These are phyloP conservation scores for Etheostoma spectabile DNA, from an alignment of 2,113 vertebrate genomes.

Conservation along the genomic window DNA sequence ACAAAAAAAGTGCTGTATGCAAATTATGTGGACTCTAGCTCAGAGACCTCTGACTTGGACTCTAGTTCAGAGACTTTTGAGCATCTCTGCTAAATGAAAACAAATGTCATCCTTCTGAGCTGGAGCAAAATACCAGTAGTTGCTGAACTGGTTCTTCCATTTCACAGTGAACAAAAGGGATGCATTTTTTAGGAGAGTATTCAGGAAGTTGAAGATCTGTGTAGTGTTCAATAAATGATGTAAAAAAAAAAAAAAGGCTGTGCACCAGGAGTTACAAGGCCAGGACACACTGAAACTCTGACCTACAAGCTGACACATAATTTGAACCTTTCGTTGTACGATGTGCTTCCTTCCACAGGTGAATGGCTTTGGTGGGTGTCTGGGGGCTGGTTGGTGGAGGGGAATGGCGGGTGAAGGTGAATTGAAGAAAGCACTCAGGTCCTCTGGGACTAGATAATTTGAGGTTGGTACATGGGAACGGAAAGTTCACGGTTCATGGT, in stretches of 20 bases:
- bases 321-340: conserved; percentile 24
- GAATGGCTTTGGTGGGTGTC: conserved; percentile 47
- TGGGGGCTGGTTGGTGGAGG: background rate
- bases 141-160: background rate
- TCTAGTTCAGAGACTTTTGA: too few relatives aligned
- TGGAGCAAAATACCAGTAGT: background rate
- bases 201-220: conserved; percentile 12
- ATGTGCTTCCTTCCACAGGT: conserved; percentile 46
- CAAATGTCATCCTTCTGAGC: too few relatives aligned
- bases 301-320: conserved; percentile 34
- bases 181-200: background rate
- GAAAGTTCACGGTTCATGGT: conserved; percentile 57
- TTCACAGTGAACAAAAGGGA: background rate
- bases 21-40: too few relatives aligned
- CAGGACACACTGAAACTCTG: conserved; percentile 9
- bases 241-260: conserved; percentile 9
- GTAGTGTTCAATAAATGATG: conserved; percentile 44
- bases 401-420: conserved; percentile 58
- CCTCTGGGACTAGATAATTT: conserved; percentile 58
- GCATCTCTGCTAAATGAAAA: too few relatives aligned
- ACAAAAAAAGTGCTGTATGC: too few relatives aligned
- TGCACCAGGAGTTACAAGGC: conserved; percentile 36
- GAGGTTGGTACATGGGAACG: conserved; percentile 51
- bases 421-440: conserved; percentile 35
- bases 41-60: too few relatives aligned